Conservation (phyloP, 2,797 vertebrate species). For the Catamblyrhynchus diadema region DNA sequence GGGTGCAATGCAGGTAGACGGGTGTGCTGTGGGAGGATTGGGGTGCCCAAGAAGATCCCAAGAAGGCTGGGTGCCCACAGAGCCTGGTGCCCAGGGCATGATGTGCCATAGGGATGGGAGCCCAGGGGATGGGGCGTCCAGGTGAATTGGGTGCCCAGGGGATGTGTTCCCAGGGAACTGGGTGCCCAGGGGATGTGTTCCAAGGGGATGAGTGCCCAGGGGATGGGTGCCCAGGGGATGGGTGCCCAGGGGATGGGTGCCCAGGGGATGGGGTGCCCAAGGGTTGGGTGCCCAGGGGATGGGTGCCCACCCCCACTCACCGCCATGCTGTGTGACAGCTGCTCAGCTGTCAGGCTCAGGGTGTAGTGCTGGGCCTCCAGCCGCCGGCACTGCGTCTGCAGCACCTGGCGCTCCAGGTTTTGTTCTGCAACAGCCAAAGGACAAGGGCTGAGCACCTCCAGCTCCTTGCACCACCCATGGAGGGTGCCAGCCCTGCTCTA, state of each 20-base stretch:
- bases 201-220: neutral
- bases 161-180: too few species aligned
- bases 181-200: neutral
- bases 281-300: neutral
- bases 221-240: too few species aligned
- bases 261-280: accelerated
- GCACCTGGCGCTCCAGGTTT: conserved; percentile 92
- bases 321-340: conserved; percentile 95
- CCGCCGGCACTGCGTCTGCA: conserved; percentile 91
- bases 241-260: accelerated
- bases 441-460: neutral
- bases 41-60: neutral
- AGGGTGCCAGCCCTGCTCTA: accelerated
- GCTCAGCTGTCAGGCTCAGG: conserved; percentile 92
- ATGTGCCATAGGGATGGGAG: too few species aligned
- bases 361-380: conserved; percentile 96
- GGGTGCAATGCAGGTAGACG: accelerated
- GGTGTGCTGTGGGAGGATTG: neutral
- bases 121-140: too few species aligned
- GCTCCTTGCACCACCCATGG: accelerated
- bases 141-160: neutral
- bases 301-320: conserved; percentile 74
- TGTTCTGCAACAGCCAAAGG: conserved; percentile 80
- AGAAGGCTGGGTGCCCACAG: accelerated
- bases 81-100: neutral